A percentile compares a stretch with the other conserved stretches of the same genome.
Evolutionary conservation across 2,797 vertebrate species (phyloP).

Genomic region (Anniella stebbinsi): DNA sequence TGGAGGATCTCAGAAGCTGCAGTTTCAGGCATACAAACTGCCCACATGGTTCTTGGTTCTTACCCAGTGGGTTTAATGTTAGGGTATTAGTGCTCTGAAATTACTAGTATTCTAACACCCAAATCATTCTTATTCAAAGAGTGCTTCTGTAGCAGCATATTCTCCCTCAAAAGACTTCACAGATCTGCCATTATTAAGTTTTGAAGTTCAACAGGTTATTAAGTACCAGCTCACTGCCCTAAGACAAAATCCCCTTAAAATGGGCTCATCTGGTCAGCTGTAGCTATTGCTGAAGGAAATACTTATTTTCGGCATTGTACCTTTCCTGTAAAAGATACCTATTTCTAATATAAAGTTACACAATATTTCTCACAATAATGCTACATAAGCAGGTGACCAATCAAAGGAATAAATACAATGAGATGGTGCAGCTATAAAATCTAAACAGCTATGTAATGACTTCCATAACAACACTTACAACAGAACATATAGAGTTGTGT

Average conservation of each 20-base stretch:
- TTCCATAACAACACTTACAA: neutral
- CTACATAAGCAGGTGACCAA: neutral
- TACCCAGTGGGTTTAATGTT: neutral
- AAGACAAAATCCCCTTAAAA: neutral
- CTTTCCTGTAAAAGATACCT: neutral
- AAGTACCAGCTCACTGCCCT: neutral
- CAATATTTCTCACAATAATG: neutral
- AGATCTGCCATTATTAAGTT: neutral
- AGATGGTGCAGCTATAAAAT: neutral
- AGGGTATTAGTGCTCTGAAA: neutral
- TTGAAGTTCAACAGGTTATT: neutral
- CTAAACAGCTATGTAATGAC: neutral
- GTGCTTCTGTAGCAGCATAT: neutral
- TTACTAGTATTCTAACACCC: neutral
- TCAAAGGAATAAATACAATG: constrained; percentile 20
- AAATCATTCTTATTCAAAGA: neutral
- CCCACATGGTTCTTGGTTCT: neutral
- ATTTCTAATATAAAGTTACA: neutral
- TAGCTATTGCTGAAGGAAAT: neutral
- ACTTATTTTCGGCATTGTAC: neutral
- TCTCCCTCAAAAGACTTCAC: neutral
- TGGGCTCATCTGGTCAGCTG: neutral
- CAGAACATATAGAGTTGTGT: neutral
- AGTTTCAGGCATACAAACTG: neutral
- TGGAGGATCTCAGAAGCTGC: neutral